Percentiles rank a stretch among this genome's conserved stretches.
Evolutionary conservation across 1,140 invertebrate genomes (phyloP).

Genomic region (Uloborus diversus): DNA sequence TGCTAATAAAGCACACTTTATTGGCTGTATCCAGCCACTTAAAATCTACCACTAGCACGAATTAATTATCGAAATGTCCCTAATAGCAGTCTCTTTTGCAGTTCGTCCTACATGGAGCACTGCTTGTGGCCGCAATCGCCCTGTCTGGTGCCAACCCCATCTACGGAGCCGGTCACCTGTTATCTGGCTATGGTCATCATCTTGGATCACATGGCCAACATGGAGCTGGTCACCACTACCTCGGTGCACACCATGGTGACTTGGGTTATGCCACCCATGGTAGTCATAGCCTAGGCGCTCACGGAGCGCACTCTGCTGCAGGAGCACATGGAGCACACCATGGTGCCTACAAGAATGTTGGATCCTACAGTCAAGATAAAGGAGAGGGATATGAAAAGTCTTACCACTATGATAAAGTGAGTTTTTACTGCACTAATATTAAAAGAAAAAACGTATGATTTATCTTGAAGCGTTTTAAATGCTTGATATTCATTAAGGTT

Average conservation of each 20-base stretch:
- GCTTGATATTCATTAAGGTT: too few species aligned
- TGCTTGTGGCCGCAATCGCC: constrained; percentile 1
- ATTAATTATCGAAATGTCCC: too few species aligned
- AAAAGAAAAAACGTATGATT: too few species aligned
- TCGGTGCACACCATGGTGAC: constrained; percentile 43
- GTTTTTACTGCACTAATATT: too few species aligned
- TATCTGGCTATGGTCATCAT: not conserved
- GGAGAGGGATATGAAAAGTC: constrained; percentile 52
- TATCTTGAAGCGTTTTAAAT: too few species aligned
- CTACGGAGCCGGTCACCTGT: not conserved
- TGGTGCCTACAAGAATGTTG: constrained; percentile 30
- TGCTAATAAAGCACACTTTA: too few species aligned
- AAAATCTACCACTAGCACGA: too few species aligned
- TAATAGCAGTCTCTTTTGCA: not conserved
- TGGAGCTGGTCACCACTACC: constrained; percentile 5
- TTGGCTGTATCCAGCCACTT: too few species aligned
- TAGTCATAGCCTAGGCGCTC: constrained; percentile 16
- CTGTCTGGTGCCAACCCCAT: not conserved
- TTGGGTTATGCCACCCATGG: constrained; percentile 29
- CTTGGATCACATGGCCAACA: constrained; percentile 27
- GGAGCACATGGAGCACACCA: constrained; percentile 24
- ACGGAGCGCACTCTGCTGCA: constrained; percentile 36
- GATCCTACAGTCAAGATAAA: constrained; percentile 46
- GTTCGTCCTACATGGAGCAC: not conserved
- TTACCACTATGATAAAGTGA: constrained; percentile 49